Evolutionary conservation across 2,888 invertebrate species (phyloP).

Genomic region (Tipula helvola): DNA sequence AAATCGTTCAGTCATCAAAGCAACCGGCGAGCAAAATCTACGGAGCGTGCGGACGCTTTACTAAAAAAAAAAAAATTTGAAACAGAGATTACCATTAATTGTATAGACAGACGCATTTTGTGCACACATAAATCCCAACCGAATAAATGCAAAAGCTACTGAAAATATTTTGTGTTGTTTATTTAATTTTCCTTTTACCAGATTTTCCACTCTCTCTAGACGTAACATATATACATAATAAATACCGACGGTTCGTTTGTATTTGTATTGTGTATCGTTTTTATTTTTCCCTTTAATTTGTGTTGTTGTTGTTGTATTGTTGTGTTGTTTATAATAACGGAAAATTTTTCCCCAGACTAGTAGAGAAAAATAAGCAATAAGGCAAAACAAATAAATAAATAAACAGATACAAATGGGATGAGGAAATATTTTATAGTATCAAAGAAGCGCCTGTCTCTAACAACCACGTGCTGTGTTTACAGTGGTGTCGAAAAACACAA

Average conservation of each 20-base stretch:
- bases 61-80: no score
- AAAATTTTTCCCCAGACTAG: neutral
- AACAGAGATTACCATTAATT: no score
- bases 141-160: neutral
- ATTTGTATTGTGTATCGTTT: neutral
- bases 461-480: conserved; percentile 16
- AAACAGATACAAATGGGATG: conserved; percentile 17
- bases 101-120: no score
- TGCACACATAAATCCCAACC: no score
- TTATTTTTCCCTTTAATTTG: neutral
- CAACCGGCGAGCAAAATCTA: no score
- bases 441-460: conserved; percentile 13
- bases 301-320: neutral
- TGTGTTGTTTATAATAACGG: neutral
- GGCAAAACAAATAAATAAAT: neutral
- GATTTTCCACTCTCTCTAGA: neutral
- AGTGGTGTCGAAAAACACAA: conserved; percentile 18
- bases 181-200: neutral
- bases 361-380: no score
- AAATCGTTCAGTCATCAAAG: no score
- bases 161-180: neutral
- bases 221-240: neutral
- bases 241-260: neutral
- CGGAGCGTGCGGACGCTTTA: no score
- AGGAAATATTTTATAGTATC: neutral